These are phyloP conservation scores for Tachina lurida DNA, from an alignment of 2,888 invertebrate species.

Conservation along the genomic window DNA sequence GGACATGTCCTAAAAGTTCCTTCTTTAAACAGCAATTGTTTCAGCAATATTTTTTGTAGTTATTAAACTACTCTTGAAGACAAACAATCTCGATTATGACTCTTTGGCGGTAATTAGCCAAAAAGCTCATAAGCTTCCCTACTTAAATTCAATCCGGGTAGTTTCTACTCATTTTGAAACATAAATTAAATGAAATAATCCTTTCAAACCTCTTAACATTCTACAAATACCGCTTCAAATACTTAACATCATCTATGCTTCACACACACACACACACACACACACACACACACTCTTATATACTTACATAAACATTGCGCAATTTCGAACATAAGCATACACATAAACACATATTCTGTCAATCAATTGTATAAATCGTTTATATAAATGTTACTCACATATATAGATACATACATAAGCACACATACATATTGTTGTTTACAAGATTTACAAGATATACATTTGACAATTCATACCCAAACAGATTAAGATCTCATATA, in stretches of 20 bases:
- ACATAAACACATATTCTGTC: conserved; percentile 22
- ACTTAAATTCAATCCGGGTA: too few relatives aligned
- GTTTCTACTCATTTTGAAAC: not conserved
- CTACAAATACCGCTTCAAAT: conserved; percentile 23
- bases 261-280: not conserved
- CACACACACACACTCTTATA: too few relatives aligned
- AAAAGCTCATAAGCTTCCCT: too few relatives aligned
- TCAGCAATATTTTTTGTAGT: too few relatives aligned
- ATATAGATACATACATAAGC: too few relatives aligned
- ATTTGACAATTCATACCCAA: conserved; percentile 40
- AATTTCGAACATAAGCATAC: not conserved
- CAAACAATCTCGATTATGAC: too few relatives aligned
- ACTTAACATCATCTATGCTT: conserved; percentile 19
- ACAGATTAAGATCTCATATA: conserved; percentile 61
- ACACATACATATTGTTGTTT: not conserved
- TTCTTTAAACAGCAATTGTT: too few relatives aligned
- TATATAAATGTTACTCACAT: not conserved
- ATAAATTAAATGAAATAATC: conserved; percentile 10
- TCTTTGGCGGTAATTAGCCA: too few relatives aligned
- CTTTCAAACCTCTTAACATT: conserved; percentile 9
- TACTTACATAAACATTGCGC: not conserved
- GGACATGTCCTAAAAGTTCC: too few relatives aligned
- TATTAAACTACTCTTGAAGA: too few relatives aligned
- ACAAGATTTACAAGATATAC: conserved; percentile 43
- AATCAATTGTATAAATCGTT: conserved; percentile 61